Base-by-base conservation (phyloP, 2,113 vertebrate species). In the Rousettus leschenaultii region DNA sequence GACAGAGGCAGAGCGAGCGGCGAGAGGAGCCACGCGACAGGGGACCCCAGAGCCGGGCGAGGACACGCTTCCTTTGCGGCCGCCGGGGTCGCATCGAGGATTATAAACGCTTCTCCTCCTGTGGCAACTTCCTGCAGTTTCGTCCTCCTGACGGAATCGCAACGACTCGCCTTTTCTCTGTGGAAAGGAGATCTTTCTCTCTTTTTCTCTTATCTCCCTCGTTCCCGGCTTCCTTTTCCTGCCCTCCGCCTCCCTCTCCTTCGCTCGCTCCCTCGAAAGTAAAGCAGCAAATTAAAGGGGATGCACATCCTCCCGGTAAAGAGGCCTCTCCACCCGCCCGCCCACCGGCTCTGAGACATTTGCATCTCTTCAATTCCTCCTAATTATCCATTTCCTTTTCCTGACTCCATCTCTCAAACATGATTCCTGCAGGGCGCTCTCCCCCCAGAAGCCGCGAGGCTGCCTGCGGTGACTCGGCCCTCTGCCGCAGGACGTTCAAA, bases 311-410 rank as follows among this genome's bases (percentile, higher is more conserved):
- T 86, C 53, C 63, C 28, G 6, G 6, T 33, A 55, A 92, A 91
- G 61, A 66, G 43, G 35, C 70, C 15, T 82, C 78, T 63, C 57
- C 15, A 82, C 57, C 48, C 2, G 16, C 19, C 48, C 2, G 16
- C 19, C 45, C 43, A 74, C 45, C 13, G 48, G 93, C 86, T 66
- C 48, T 14, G 68, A 89, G 86, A 97, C 95, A 95, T 87, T 63
- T 96, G 65, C 83, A 84, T 80, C 57, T 89, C 84, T 94, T 80
- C 83, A 75, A 8, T 84, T 40, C 40, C 80, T 82, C 75, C 22
- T 95, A 91, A 94, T 93, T 79, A 90, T 83, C 70, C 96, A 89
- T 71, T 96, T 97, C 96, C 95, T 93, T 82, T 65, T 61, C 51
- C 83, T 48, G 45, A 77, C 63, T 63, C 33, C 68, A 35, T 85